These are phyloP conservation scores for Aleiodes testaceus DNA, from an alignment of 2,888 invertebrate genomes.

Conservation along the genomic window DNA sequence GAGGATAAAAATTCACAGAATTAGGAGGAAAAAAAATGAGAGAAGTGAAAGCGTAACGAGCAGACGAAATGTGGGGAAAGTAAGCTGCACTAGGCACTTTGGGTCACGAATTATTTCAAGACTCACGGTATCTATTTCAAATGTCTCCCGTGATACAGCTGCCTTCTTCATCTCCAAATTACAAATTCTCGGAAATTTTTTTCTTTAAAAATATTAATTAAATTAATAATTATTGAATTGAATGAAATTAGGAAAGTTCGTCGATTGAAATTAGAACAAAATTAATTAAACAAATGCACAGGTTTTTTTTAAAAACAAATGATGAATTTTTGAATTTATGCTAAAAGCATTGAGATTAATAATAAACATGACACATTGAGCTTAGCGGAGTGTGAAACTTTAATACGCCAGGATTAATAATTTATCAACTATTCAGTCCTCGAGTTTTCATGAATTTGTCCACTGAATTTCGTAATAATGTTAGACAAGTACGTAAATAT, in stretches of 20 bases:
- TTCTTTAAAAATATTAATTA: not conserved
- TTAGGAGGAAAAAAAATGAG: not conserved
- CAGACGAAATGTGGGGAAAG: slow-evolving; percentile 36
- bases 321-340: no score
- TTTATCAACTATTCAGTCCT: not conserved
- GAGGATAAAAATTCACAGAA: not conserved
- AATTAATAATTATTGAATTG: not conserved
- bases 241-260: no score
- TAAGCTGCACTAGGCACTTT: slow-evolving; percentile 58
- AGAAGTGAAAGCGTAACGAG: slow-evolving; percentile 1
- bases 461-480: not conserved
- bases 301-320: no score
- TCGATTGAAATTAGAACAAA: no score
- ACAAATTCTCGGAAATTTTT: no score
- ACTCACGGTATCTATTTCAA: slow-evolving; percentile 70
- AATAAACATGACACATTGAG: slow-evolving; percentile 24
- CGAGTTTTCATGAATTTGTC: not conserved
- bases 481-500: slow-evolving; percentile 10
- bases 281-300: no score
- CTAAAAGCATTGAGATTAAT: not conserved
- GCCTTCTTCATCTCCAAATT: slow-evolving; percentile 47
- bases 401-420: slow-evolving; percentile 10
- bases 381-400: not conserved
- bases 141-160: slow-evolving; percentile 65
- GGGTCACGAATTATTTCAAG: slow-evolving; percentile 73